These are phyloP conservation scores for Ditylenchus weischeri DNA, from an alignment of 2,888 invertebrate genomes.

Conservation along the genomic window DNA sequence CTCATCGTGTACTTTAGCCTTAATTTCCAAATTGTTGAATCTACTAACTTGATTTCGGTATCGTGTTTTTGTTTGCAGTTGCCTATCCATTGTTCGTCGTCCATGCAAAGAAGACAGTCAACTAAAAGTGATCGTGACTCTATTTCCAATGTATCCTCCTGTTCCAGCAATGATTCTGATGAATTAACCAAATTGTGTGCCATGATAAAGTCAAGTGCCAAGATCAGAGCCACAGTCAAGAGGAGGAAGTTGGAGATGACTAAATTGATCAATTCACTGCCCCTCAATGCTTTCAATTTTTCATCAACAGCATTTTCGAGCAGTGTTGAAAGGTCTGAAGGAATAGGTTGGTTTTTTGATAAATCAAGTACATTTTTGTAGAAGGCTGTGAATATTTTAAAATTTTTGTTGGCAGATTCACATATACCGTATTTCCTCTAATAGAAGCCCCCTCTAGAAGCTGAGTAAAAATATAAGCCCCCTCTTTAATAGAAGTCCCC, in stretches of 20 bases:
- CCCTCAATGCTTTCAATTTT: too few relatives aligned
- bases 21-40: too few relatives aligned
- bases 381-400: too few relatives aligned
- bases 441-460: too few relatives aligned
- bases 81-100: background rate
- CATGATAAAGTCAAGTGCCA: background rate
- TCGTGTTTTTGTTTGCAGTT: background rate
- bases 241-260: conserved; percentile 9
- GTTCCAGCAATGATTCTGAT: background rate
- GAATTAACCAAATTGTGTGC: background rate
- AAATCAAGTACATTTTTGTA: too few relatives aligned
- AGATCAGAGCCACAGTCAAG: conserved; percentile 8
- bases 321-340: background rate
- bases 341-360: conserved; percentile 1
- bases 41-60: too few relatives aligned
- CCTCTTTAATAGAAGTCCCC: too few relatives aligned
- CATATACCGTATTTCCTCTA: too few relatives aligned
- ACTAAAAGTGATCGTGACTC: background rate
- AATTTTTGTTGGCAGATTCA: too few relatives aligned
- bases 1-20: too few relatives aligned
- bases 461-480: too few relatives aligned
- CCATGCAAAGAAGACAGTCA: background rate
- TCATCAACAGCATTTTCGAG: too few relatives aligned
- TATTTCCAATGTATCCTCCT: background rate
- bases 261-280: background rate